Evolutionary conservation across 2,797 vertebrate species (phyloP).

Genomic region (Melanotaenia pygmaea): DNA sequence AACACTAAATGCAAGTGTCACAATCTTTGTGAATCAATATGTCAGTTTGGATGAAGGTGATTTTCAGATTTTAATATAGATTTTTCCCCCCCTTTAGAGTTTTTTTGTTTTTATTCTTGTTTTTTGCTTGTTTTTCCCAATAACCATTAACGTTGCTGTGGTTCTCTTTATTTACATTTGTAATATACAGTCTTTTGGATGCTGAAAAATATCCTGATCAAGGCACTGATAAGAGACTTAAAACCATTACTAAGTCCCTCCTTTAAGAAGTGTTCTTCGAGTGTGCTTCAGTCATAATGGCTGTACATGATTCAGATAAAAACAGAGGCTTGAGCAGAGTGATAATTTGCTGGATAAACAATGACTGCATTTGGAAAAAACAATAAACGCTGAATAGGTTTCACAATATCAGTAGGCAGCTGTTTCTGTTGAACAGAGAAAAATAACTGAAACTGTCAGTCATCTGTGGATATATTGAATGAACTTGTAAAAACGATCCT

Average conservation of each 20-base stretch:
- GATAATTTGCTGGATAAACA: constrained; percentile 29
- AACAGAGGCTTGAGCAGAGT: constrained; percentile 18
- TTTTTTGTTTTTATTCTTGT: not conserved
- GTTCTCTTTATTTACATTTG: too few species aligned
- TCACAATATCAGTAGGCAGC: constrained; percentile 25
- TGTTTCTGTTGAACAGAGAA: constrained; percentile 25
- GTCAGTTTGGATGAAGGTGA: not conserved
- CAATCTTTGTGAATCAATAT: not conserved
- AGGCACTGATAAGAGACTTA: constrained; percentile 21
- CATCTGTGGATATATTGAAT: constrained; percentile 24
- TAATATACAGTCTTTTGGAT: not conserved
- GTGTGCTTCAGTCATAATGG: constrained; percentile 23
- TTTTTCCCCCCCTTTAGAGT: not conserved
- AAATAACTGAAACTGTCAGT: constrained; percentile 37
- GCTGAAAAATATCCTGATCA: constrained; percentile 9
- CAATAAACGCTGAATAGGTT: constrained; percentile 28
- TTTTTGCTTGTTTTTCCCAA: not conserved
- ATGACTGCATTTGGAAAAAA: constrained; percentile 31
- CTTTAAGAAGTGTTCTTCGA: constrained; percentile 14
- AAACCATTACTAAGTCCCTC: constrained; percentile 8
- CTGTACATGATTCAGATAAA: constrained; percentile 43
- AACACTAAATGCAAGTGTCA: not conserved
- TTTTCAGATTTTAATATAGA: too few species aligned
- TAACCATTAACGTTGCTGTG: too few species aligned
- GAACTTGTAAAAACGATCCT: constrained; percentile 38